Evolutionary conservation across 2,797 vertebrate genomes (phyloP), one percentile per base, ranked within the genome.

Genomic region (Lacerta agilis): DNA sequence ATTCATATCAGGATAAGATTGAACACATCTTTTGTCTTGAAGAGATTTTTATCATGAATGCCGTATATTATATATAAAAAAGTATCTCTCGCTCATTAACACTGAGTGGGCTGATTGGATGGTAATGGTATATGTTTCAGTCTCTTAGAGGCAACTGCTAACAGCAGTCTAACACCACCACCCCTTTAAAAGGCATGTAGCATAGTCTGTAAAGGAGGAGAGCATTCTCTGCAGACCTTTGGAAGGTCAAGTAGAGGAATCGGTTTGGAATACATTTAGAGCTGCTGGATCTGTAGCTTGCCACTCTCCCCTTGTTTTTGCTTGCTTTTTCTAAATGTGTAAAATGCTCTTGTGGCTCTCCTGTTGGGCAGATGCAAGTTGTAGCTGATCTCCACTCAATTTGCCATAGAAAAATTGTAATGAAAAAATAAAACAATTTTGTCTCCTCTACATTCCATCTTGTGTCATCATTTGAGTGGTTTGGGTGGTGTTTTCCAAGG

Each of bases 241-340:
- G 58, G 90, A 90, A n/a, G 55, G 85, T 49, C 61, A 38, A 41
- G 61, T 66, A 36, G 83, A 86, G 87, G 91, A 73, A 89, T 81
- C 5, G 0, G 85, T 85, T 85, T 72, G 55, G 15, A 33, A 66
- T 55, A 25, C 18, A n/a, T 2, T 0, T 90, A 29, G 41, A 80
- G 89, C 89, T 79, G 88, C 80, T 67, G 72, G 79, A 85, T 73
- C 49, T n/a, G 82, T 86, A 76, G 77, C 43, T 93, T 36, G 18
- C 49, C 85, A 80, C 91, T 76, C 88, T 61, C 43, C 85, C 85
- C 83, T 92, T 93, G 69, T 93, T 92, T 55, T 93, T 93, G 87
- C 86, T 90, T 92, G 89, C 76, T 41, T 92, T 84, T 95, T 94
- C 93, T 91, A 94, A 95, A 87, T 73, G 81, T 86, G 58, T 85